Percentiles rank a stretch among this genome's conserved stretches.
Evolutionary conservation across 2,888 invertebrate species (phyloP).

Genomic region (Xiphydria camelus): DNA sequence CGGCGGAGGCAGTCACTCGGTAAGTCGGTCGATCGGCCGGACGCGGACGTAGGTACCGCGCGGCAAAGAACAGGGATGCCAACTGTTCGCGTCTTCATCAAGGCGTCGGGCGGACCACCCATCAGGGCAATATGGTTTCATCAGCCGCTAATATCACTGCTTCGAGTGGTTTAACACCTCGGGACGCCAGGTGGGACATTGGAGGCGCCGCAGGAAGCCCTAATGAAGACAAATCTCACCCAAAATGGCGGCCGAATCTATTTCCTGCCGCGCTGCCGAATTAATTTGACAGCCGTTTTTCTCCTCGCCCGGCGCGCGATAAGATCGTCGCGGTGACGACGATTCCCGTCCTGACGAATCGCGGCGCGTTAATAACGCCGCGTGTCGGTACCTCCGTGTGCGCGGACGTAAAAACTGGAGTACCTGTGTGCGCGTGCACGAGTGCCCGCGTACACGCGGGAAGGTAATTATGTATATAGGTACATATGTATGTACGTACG

Average conservation of each 20-base stretch:
- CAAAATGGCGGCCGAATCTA: slow-evolving; percentile 49
- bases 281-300: slow-evolving; percentile 20
- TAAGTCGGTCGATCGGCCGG: no score
- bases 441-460: no score
- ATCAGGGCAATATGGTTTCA: slow-evolving; percentile 47
- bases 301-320: background rate
- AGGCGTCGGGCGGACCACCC: slow-evolving; percentile 41
- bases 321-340: slow-evolving; percentile 2
- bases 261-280: slow-evolving; percentile 36
- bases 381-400: no score
- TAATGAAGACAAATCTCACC: slow-evolving; percentile 57
- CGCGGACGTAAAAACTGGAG: no score
- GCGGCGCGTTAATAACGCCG: no score
- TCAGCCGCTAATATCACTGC: slow-evolving; percentile 43
- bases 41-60: no score
- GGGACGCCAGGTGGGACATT: slow-evolving; percentile 51
- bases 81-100: slow-evolving; percentile 43
- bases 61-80: slow-evolving; percentile 11
- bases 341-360: no score
- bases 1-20: no score
- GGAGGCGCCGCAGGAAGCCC: slow-evolving; percentile 49
- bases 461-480: no score
- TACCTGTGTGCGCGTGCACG: no score
- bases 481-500: no score
- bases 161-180: slow-evolving; percentile 50